A percentile compares a stretch with the other conserved stretches of the same genome.
Evolutionary conservation across 2,113 vertebrate genomes (phyloP).

Genomic region (Piliocolobus tephrosceles): DNA sequence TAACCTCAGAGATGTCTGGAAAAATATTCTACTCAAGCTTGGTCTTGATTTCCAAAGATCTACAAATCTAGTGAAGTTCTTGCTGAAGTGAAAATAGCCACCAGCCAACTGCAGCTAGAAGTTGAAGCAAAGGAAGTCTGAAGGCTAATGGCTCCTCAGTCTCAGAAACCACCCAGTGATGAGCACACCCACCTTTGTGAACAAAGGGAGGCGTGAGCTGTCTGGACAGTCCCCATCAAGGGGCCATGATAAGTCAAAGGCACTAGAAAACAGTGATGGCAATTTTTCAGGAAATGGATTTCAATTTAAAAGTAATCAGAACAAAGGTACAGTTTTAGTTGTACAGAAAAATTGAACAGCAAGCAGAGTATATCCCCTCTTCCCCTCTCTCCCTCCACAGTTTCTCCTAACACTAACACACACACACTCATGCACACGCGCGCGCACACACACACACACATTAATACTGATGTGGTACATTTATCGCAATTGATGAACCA

Average conservation of each 20-base stretch:
- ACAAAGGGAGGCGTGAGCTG: background rate
- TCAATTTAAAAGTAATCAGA: background rate
- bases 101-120: background rate
- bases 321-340: background rate
- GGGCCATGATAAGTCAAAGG: background rate
- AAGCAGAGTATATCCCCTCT: background rate
- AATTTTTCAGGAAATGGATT: background rate
- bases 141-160: background rate
- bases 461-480: background rate
- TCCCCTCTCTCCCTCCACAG: background rate
- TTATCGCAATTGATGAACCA: background rate
- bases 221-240: background rate
- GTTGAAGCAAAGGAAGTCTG: background rate
- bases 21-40: background rate
- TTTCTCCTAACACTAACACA: background rate
- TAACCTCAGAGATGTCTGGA: background rate
- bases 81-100: background rate
- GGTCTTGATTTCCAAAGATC: background rate
- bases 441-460: background rate
- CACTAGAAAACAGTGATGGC: background rate
- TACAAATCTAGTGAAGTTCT: background rate
- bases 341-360: background rate
- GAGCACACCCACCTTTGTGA: too few species aligned
- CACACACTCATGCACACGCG: too few species aligned
- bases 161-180: background rate